Evolutionary conservation across 2,113 vertebrate species (phyloP).

Genomic region (Catharus minimus): DNA sequence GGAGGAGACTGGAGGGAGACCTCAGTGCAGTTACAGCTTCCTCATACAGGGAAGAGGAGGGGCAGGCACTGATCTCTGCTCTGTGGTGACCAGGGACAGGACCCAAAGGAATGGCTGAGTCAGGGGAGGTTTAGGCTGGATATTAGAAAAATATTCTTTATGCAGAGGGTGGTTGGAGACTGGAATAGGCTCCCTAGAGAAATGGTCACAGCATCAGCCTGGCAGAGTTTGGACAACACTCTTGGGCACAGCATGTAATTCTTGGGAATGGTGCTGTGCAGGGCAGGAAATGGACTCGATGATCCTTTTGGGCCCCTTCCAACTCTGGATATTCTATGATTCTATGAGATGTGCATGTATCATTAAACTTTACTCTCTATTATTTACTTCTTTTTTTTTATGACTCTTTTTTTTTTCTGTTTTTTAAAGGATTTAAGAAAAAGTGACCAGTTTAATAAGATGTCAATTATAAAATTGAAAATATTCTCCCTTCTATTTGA

Average conservation of each 20-base stretch:
- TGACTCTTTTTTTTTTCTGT: neutral
- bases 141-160: neutral
- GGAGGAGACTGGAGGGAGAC: neutral
- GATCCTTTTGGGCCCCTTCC: neutral
- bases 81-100: neutral
- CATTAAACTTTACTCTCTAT: neutral
- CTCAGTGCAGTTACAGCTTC: no score
- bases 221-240: neutral
- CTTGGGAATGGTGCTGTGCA: neutral
- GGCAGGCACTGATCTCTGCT: neutral
- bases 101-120: rapidly evolving
- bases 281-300: neutral
- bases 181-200: neutral
- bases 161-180: neutral
- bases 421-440: neutral
- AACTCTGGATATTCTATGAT: neutral
- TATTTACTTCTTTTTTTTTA: neutral
- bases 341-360: neutral
- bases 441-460: neutral
- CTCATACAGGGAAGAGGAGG: rapidly evolving
- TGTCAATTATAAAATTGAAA: neutral
- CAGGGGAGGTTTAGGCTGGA: neutral
- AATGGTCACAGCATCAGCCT: neutral
- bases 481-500: neutral
- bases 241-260: neutral